Base-by-base conservation (phyloP, 2,888 invertebrate genomes). In the Cryptops parisi region DNA sequence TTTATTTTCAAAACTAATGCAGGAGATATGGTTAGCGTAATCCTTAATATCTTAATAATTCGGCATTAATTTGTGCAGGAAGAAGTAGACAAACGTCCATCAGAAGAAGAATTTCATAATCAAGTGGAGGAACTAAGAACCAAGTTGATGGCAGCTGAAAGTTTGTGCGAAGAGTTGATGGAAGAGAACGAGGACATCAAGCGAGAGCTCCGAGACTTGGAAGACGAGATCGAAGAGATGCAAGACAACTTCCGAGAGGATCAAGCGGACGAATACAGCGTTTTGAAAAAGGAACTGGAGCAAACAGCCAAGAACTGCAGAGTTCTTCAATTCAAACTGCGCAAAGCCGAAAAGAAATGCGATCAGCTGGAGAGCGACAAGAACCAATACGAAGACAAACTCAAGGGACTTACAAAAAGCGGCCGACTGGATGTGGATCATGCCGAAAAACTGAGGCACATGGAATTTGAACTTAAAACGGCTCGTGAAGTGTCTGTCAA, bases 161-260 rank as follows among this genome's bases (percentile, higher is more conserved):
- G 84, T 9, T 76, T 93, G 24, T 89, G 90, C 66, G 90, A 91
- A 68, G 90, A 89, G 63, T 73, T 94, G 43, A 88, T 90, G 84
- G 93, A 94, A 64, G 94, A 96, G 70, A 96, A 94, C 71, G 87
- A 90, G 64, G 85, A 87, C 60, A 84, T 93, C 73, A 89, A 91
- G 66, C 84, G 86, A 61, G 96, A 97, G 69, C 77, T 96, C 52
- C 74, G 84, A 33, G 91, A 93, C 64, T 76, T 97, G 64, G 94
- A 94, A 66, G 86, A 90, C 59, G 98, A 98, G 73, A 93, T 98
- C 71, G 97, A 98, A 65, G 98, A 98, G 71, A 84, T 98, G 81
- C 96, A 97, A 68, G 97, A 97, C 67, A 89, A 86, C 67, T 91
- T 90, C 69, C 81, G 91, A 62, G 97, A 97, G 68, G 96, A 96